These are phyloP conservation scores for Sprattus sprattus DNA, from an alignment of 2,113 vertebrate genomes.

Conservation along the genomic window DNA sequence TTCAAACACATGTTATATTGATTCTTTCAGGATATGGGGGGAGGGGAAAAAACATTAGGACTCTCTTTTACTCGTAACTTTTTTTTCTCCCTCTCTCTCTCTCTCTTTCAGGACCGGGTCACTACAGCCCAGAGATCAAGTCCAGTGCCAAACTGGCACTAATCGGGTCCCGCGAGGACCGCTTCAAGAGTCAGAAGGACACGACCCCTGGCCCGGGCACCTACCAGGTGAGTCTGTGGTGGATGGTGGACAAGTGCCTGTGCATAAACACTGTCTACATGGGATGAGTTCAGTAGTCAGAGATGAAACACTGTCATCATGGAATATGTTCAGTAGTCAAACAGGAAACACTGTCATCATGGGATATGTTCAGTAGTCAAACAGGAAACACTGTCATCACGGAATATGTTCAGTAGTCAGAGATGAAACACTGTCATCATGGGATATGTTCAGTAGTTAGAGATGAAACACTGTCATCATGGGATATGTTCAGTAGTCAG, in stretches of 20 bases:
- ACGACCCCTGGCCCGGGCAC: constrained; percentile 68
- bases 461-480: no score
- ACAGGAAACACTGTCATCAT: no score
- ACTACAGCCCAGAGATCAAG: constrained; percentile 64
- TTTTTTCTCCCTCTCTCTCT: neutral
- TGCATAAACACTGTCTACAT: neutral
- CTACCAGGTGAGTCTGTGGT: constrained; percentile 67
- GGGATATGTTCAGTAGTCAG: no score
- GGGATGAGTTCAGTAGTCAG: no score
- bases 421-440: no score
- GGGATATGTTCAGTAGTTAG: no score
- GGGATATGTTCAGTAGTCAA: no score
- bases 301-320: no score
- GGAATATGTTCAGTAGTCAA: no score
- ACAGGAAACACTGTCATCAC: no score
- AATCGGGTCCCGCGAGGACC: constrained; percentile 63
- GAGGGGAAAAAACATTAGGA: neutral
- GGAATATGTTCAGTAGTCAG: no score
- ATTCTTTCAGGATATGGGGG: neutral
- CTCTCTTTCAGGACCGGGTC: constrained; percentile 64
- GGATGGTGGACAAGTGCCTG: neutral
- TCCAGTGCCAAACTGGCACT: constrained; percentile 57
- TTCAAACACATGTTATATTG: constrained; percentile 9
- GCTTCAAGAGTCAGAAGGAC: constrained; percentile 67
- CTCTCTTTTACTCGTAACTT: neutral